A percentile compares a stretch with the other conserved stretches of the same genome.
Conservation (phyloP, 2,888 invertebrate species). For the Morpho deidamia region DNA sequence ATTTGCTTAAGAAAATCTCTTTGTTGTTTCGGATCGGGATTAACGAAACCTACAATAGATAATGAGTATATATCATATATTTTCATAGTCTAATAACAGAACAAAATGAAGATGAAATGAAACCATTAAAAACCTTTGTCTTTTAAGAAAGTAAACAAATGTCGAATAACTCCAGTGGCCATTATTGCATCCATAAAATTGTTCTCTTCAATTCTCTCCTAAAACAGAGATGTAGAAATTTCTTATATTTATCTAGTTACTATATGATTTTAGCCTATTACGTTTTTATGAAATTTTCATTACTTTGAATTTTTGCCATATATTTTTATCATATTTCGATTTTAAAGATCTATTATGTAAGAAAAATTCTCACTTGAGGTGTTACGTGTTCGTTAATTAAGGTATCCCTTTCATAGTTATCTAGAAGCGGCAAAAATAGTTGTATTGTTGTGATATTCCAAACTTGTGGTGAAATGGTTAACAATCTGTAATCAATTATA, state of each 20-base stretch:
- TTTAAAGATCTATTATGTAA: too few relatives aligned
- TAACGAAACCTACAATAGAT: conserved; percentile 71
- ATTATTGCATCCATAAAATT: conserved; percentile 88
- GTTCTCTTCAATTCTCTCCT: conserved; percentile 88
- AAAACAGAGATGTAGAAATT: not conserved
- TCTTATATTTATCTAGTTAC: too few relatives aligned
- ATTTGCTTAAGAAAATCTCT: conserved; percentile 84
- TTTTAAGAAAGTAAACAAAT: conserved; percentile 82
- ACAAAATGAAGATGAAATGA: not conserved
- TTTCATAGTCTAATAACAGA: not conserved
- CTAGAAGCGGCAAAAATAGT: conserved; percentile 84
- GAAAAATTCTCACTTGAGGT: conserved; percentile 57
- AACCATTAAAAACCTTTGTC: conserved; percentile 65
- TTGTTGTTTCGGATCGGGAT: conserved; percentile 83
- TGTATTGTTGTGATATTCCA: conserved; percentile 85
- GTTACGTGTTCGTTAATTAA: conserved; percentile 87
- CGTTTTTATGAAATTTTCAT: too few relatives aligned
- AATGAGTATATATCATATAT: not conserved
- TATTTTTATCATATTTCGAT: too few relatives aligned
- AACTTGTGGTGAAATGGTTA: conserved; percentile 80
- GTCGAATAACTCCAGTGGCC: conserved; percentile 86
- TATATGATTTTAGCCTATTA: too few relatives aligned
- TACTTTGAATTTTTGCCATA: too few relatives aligned
- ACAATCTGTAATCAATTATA: conserved; percentile 73
- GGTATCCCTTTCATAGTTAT: conserved; percentile 91